Conservation (phyloP, 1,140 invertebrate species). For the Hestina assimilis region DNA sequence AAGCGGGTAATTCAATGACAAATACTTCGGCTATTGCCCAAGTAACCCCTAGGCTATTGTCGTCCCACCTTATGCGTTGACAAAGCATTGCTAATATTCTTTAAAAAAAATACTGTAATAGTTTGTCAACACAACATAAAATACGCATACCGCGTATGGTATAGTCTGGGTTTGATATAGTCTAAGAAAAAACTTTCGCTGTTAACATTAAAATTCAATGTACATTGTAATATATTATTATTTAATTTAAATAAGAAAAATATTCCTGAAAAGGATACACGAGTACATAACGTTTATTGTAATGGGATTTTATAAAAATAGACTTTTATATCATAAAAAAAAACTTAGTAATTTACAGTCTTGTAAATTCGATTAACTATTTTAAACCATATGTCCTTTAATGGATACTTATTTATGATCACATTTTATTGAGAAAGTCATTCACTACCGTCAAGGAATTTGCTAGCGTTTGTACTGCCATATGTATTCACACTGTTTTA, state of each 20-base stretch:
- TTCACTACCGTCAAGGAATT: slow-evolving; percentile 34
- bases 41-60: too few relatives aligned
- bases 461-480: slow-evolving; percentile 37
- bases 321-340: not conserved
- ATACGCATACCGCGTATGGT: too few relatives aligned
- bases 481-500: slow-evolving; percentile 43
- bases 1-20: too few relatives aligned
- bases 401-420: not conserved
- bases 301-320: not conserved
- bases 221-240: not conserved
- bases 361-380: not conserved
- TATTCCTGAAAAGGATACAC: not conserved
- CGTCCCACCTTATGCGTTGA: too few relatives aligned
- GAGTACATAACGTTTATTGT: not conserved
- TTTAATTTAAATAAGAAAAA: not conserved
- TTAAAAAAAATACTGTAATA: too few relatives aligned
- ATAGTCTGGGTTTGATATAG: too few relatives aligned
- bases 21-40: too few relatives aligned
- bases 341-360: not conserved
- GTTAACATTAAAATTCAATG: too few relatives aligned
- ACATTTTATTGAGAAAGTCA: not conserved
- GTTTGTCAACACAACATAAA: too few relatives aligned
- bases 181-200: too few relatives aligned
- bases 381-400: not conserved
- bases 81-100: too few relatives aligned